phyloP scores from a whole-genome alignment of 1,140 invertebrate genomes.

The Lethrus apterus region DNA sequence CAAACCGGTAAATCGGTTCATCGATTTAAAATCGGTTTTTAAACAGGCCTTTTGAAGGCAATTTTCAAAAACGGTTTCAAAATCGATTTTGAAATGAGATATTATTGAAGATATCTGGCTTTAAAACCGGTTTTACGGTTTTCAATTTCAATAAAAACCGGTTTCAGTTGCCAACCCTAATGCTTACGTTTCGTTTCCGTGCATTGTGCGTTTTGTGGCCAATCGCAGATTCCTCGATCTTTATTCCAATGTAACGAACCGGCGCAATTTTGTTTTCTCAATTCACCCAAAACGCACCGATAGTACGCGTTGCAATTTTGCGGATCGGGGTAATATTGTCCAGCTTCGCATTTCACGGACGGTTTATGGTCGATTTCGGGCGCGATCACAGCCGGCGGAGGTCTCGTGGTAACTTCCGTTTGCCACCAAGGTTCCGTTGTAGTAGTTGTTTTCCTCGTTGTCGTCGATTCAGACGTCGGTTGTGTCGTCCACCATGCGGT shows the following conservation, averaged over 20 bases:
- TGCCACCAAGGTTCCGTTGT: slow-evolving; percentile 40
- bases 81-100: too few species aligned
- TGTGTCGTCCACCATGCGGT: slow-evolving; percentile 46
- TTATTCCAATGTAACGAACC: slow-evolving; percentile 75
- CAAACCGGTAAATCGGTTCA: too few species aligned
- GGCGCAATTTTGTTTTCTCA: slow-evolving; percentile 62
- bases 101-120: too few species aligned
- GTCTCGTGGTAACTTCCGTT: slow-evolving; percentile 36
- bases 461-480: slow-evolving; percentile 34
- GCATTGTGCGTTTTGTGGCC: slow-evolving; percentile 67
- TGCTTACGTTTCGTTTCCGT: slow-evolving; percentile 37
- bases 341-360: slow-evolving; percentile 47
- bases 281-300: slow-evolving; percentile 61
- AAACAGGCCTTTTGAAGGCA: too few species aligned
- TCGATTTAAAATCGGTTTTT: too few species aligned
- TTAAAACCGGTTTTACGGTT: too few species aligned
- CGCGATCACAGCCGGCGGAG: slow-evolving; percentile 39
- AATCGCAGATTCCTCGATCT: slow-evolving; percentile 61
- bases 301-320: slow-evolving; percentile 68
- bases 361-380: slow-evolving; percentile 33
- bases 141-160: too few species aligned
- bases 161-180: too few species aligned
- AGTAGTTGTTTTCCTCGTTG: slow-evolving; percentile 10
- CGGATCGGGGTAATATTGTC: slow-evolving; percentile 58
- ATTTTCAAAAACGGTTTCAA: too few species aligned